Conservation (phyloP, 1,140 invertebrate genomes). For the Piezodorus guildinii region DNA sequence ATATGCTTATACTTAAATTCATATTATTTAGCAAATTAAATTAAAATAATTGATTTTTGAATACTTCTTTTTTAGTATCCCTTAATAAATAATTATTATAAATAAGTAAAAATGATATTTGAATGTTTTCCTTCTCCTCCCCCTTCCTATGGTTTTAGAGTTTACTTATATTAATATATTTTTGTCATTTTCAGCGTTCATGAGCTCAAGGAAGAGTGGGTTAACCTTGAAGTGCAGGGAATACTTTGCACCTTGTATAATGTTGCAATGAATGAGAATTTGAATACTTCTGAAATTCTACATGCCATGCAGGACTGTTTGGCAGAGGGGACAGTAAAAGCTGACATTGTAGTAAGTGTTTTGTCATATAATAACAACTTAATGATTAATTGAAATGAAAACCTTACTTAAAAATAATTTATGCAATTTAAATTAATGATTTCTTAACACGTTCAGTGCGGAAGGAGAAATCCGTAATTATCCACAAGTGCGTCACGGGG, state of each 20-base stretch:
- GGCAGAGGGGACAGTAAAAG: not conserved
- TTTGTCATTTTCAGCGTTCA: slow-evolving; percentile 9
- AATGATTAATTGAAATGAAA: too few relatives aligned
- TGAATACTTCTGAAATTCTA: not conserved
- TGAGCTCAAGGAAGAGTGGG: slow-evolving; percentile 14
- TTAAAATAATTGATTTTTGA: too few relatives aligned
- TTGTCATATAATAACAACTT: not conserved
- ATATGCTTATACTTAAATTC: too few relatives aligned
- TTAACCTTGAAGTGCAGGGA: not conserved
- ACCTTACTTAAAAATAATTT: not conserved
- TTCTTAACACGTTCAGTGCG: not conserved
- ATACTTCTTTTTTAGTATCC: too few relatives aligned
- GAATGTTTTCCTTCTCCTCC: too few relatives aligned
- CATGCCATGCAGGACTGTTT: not conserved
- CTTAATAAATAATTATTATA: too few relatives aligned
- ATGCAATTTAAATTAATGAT: not conserved
- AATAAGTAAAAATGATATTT: too few relatives aligned
- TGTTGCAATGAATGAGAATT: not conserved
- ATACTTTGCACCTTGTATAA: not conserved
- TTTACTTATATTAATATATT: too few relatives aligned
- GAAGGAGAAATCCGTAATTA: not conserved
- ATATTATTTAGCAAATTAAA: too few relatives aligned
- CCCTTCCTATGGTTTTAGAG: too few relatives aligned
- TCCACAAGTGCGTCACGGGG: not conserved
- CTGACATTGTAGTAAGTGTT: not conserved